Evolutionary conservation across 2,797 vertebrate genomes (phyloP).

Genomic region (Mus minutoides): DNA sequence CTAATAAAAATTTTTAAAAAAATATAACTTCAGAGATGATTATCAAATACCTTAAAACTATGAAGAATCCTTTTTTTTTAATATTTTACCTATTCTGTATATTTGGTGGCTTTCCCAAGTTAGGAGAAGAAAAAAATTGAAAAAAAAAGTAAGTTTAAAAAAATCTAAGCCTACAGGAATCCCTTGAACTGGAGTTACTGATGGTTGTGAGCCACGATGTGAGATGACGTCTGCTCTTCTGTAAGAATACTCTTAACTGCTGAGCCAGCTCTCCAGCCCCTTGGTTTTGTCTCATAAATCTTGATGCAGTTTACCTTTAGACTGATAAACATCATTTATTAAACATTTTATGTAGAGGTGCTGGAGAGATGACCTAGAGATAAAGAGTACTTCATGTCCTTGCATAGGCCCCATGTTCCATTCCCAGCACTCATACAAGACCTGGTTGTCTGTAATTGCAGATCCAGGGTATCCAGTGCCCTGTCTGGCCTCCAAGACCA

Average conservation of each 20-base stretch:
- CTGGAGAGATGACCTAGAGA: neutral
- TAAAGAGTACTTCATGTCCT: too few species aligned
- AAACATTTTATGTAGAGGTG: constrained; percentile 26
- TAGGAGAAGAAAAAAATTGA: neutral
- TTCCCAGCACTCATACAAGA: neutral
- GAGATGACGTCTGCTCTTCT: neutral
- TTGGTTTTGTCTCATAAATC: neutral
- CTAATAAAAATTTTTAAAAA: neutral
- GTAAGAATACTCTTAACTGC: neutral
- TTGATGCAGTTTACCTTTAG: neutral
- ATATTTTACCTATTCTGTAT: neutral
- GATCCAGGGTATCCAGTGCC: neutral
- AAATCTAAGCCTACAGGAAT: neutral
- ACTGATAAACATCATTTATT: neutral
- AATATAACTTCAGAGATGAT: neutral
- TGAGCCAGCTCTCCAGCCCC: neutral
- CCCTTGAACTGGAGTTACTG: neutral
- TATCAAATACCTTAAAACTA: constrained; percentile 26
- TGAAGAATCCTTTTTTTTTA: neutral
- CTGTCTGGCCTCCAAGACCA: neutral
- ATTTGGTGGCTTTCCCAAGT: constrained; percentile 27
- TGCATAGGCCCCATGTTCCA: neutral
- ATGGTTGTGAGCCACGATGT: neutral
- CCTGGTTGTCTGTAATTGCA: neutral
- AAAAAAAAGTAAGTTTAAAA: too few species aligned